These are phyloP conservation scores for Pollenia griseotomentosa DNA, from an alignment of 2,888 invertebrate species.

Conservation along the genomic window DNA sequence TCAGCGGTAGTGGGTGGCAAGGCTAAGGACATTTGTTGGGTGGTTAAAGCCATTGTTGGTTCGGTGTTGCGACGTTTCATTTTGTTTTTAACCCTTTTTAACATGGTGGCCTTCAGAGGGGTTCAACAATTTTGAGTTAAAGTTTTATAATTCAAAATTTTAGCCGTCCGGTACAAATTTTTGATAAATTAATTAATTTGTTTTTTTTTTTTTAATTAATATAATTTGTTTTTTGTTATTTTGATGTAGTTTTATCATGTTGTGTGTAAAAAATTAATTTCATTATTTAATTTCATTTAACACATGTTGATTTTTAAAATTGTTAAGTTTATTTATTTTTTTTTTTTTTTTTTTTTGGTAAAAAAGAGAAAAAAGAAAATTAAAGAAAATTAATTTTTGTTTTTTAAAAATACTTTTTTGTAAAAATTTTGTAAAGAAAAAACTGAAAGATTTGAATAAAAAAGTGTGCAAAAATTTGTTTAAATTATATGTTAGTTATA, in stretches of 20 bases:
- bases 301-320: conserved; percentile 52
- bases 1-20: conserved; percentile 77
- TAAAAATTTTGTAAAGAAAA: conserved; percentile 18
- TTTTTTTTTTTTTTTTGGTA: conserved; percentile 51
- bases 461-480: not conserved
- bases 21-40: conserved; percentile 84
- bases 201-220: conserved; percentile 45
- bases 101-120: conserved; percentile 95
- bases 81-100: conserved; percentile 98
- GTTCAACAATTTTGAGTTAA: not conserved
- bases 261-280: conserved; percentile 29
- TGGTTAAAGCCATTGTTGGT: conserved; percentile 88
- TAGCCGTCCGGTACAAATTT: conserved; percentile 70
- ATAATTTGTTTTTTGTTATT: conserved; percentile 36
- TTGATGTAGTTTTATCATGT: conserved; percentile 23
- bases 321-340: conserved; percentile 33
- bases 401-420: conserved; percentile 1
- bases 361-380: conserved; percentile 67
- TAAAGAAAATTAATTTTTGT: conserved; percentile 37
- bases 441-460: not conserved
- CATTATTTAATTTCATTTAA: conserved; percentile 23
- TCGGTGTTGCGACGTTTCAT: conserved; percentile 98
- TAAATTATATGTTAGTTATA: not conserved
- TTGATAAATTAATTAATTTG: conserved; percentile 22
- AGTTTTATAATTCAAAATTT: conserved; percentile 18